Conservation (phyloP, 2,113 vertebrate species). For the human (Homo sapiens) region GRCh38 chr1:36579501-36580000, state of each 20-base stretch:
- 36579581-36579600: slow-evolving; percentile 35
- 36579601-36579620: slow-evolving; percentile 37
- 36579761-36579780: not conserved
- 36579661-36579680: slow-evolving; percentile 50
- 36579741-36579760: not conserved
- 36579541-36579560: slow-evolving; percentile 62
- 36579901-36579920: too few species aligned
- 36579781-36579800: not conserved
- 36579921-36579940: too few species aligned
- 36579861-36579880: not conserved
- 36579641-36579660: slow-evolving; percentile 44
- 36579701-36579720: slow-evolving; percentile 33
- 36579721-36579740: slow-evolving; percentile 27
- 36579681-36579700: slow-evolving; percentile 70
- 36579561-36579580: slow-evolving; percentile 51
- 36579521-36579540: slow-evolving; percentile 61
- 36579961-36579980: too few species aligned
- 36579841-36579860: not conserved
- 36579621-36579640: slow-evolving; percentile 26
- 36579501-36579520: slow-evolving; percentile 24
- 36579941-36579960: too few species aligned
- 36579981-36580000: too few species aligned
- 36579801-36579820: slow-evolving; percentile 42
- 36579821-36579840: not conserved
- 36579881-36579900: too few species aligned